A percentile compares a stretch with the other conserved stretches of the same genome.
phyloP scores from a whole-genome alignment of 2,888 invertebrate genomes.

The Acronicta alni region DNA sequence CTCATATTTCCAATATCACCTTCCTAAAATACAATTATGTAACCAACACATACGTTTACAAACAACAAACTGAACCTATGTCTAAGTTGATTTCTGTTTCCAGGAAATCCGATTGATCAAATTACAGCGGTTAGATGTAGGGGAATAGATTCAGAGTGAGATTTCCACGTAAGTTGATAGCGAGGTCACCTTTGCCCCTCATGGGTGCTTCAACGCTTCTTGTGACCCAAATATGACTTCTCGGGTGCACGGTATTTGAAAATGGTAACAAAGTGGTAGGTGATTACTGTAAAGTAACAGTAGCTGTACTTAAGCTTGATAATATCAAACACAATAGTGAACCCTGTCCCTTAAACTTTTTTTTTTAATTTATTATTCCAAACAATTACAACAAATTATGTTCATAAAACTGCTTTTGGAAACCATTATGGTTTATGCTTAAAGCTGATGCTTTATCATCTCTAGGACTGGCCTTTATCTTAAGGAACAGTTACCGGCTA shows the following conservation, averaged over 20 bases:
- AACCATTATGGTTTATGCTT: no score
- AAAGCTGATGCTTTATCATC: no score
- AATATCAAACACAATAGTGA: no score
- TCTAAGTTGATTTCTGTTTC: constrained; percentile 31
- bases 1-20: constrained; percentile 15
- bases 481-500: no score
- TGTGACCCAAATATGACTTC: constrained; percentile 16
- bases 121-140: constrained; percentile 47
- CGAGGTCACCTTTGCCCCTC: constrained; percentile 43
- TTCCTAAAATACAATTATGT: constrained; percentile 32
- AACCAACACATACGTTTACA: constrained; percentile 14
- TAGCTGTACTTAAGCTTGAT: no score
- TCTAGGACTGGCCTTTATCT: no score
- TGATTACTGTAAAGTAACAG: no score
- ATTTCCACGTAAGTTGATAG: constrained; percentile 48
- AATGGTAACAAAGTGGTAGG: no score
- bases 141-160: constrained; percentile 39
- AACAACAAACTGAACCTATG: constrained; percentile 1
- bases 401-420: no score
- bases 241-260: background rate
- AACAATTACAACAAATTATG: no score
- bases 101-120: constrained; percentile 30
- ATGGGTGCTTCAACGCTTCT: constrained; percentile 63
- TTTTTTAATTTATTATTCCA: no score
- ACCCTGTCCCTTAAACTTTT: no score